Conservation (phyloP, 1,140 invertebrate genomes). For the Drosophila lini region DNA sequence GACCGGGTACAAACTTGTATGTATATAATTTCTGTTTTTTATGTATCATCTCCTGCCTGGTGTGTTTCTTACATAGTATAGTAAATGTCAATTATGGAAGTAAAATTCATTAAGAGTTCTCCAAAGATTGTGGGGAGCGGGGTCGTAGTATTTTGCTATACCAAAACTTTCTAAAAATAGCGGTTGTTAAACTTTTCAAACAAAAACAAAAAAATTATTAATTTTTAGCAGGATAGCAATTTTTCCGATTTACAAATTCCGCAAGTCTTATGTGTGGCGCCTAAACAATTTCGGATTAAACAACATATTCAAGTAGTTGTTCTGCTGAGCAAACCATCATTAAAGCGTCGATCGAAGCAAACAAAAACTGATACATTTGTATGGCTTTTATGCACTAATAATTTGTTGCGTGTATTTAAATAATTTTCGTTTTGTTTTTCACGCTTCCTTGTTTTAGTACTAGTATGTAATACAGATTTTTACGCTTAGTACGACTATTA, state of each 20-base stretch:
- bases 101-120: conserved; percentile 72
- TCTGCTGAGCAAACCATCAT: conserved; percentile 25
- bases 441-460: conserved; percentile 63
- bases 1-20: conserved; percentile 82
- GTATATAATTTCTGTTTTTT: conserved; percentile 69
- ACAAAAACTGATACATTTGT: conserved; percentile 14
- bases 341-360: conserved; percentile 47
- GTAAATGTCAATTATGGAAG: conserved; percentile 74
- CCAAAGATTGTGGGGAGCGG: conserved; percentile 16
- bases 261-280: no score
- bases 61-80: conserved; percentile 54
- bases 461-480: conserved; percentile 75
- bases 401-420: conserved; percentile 59
- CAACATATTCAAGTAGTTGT: conserved; percentile 15
- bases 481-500: conserved; percentile 68
- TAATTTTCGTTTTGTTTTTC: conserved; percentile 52
- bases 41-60: conserved; percentile 5
- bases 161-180: conserved; percentile 6
- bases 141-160: conserved; percentile 26
- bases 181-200: background rate
- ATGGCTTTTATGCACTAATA: conserved; percentile 70
- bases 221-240: background rate
- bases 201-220: background rate
- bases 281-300: background rate
- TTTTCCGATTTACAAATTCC: background rate